Evolutionary conservation across 2,797 vertebrate species (phyloP), one percentile per base, ranked within the genome.

Genomic region (Propithecus perrieri): DNA sequence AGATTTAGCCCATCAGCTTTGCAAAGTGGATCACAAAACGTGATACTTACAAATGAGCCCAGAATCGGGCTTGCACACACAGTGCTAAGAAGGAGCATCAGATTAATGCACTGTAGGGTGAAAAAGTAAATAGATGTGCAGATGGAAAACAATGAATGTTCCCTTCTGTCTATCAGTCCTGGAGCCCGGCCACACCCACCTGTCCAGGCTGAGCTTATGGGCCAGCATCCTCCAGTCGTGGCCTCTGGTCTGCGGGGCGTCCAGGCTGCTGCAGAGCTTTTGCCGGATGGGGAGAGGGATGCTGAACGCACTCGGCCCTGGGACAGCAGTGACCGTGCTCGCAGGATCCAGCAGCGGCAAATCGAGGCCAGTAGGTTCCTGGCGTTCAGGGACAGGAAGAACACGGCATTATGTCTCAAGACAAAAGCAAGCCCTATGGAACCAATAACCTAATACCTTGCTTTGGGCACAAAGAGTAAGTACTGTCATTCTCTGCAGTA

Each of bases 181-280:
- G n/a, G 17, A 48, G n/a, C 30, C 78, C 43, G 46, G 41, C 55
- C 1, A 5, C 14, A 91, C 98, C 97, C 94, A 99, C 99, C 99
- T 99, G 99, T 99, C 99, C 98, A 99, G 98, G 98, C 99, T 99
- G 76, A 99, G 99, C 98, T 99, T 99, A 98, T 99, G 99, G 22
- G 99, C 99, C 98, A 99, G 98, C 99, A 99, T 99, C 98, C 99
- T 98, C 99, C 99, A 99, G 99, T 99, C 99, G 0, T 99, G 99
- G 86, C 99, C 99, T 90, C 99, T 98, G 15, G 99, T 99, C 98
- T 99, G 99, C 0, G 99, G 99, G 0, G 99, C 99, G 0, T 99
- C 99, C 98, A 99, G 99, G 98, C 99, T 99, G 98, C 99, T 99
- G 89, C 99, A 99, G 92, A 99, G 99, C 98, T 99, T 99, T 98